These are phyloP conservation scores for Emydoidea blandingii DNA, from an alignment of 2,797 vertebrate species.

Conservation along the genomic window DNA sequence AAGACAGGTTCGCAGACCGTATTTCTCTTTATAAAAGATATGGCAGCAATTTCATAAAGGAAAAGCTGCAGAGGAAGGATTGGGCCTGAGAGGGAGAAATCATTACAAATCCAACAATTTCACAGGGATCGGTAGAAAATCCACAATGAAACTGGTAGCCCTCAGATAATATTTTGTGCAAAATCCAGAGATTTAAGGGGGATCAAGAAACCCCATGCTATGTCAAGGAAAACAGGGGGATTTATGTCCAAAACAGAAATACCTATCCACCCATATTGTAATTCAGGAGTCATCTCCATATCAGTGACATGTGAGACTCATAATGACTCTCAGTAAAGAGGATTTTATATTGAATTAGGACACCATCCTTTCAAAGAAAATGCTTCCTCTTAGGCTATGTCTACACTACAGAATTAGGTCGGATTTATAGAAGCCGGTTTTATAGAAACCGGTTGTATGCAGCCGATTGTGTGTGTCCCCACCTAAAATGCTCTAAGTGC, in stretches of 20 bases:
- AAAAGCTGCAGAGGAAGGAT: neutral
- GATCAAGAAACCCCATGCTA: neutral
- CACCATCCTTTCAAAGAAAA: neutral
- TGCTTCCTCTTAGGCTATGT: neutral
- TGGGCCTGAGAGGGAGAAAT: neutral
- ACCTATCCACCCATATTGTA: neutral
- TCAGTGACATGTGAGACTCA: neutral
- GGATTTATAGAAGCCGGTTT: too few species aligned
- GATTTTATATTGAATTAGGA: neutral
- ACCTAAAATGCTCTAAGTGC: too few species aligned
- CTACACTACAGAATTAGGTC: too few species aligned
- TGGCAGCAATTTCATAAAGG: neutral
- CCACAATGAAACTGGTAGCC: neutral
- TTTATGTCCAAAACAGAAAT: constrained; percentile 7
- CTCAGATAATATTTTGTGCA: neutral
- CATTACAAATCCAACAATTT: constrained; percentile 41
- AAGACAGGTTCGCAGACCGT: neutral
- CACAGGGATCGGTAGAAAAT: neutral
- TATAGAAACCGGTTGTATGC: too few species aligned
- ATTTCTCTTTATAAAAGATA: neutral
- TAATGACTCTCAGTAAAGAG: neutral
- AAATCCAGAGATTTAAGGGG: constrained; percentile 28
- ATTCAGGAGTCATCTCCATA: constrained; percentile 3
- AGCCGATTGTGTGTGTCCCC: too few species aligned
- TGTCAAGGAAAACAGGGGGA: neutral